Conservation (phyloP, 1,140 invertebrate genomes). For the Aphaenogaster ashmeadi region DNA sequence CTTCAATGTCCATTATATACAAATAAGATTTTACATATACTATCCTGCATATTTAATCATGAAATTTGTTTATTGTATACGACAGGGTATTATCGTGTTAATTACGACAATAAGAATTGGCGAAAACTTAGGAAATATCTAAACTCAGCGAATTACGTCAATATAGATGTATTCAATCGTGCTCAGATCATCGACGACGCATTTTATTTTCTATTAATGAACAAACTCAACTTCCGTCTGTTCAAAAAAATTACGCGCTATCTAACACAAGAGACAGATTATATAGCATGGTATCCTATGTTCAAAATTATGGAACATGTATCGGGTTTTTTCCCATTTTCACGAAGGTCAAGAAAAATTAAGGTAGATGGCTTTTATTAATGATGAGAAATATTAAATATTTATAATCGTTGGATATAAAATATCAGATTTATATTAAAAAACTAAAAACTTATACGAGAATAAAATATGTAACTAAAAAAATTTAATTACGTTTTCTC, state of each 20-base stretch:
- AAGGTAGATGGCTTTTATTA: not conserved
- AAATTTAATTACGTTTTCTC: no score
- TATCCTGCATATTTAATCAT: not conserved
- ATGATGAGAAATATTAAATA: constrained; percentile 25
- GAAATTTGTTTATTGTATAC: not conserved
- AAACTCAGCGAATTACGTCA: not conserved
- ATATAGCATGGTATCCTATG: constrained; percentile 66
- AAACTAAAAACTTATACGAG: not conserved
- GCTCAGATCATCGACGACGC: constrained; percentile 2
- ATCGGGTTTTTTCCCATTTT: not conserved
- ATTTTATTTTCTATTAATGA: not conserved
- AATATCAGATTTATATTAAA: not conserved
- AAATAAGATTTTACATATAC: constrained; percentile 1
- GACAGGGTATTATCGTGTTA: constrained; percentile 26
- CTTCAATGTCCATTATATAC: not conserved
- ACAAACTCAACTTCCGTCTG: not conserved
- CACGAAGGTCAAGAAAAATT: not conserved
- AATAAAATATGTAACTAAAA: constrained; percentile 55
- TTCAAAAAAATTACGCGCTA: not conserved
- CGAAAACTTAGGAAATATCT: not conserved
- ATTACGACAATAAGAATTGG: not conserved
- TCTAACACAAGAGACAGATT: not conserved
- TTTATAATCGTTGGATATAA: not conserved
- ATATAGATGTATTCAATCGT: not conserved
- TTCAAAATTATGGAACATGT: constrained; percentile 65